Base-by-base conservation (phyloP, 2,888 invertebrate species). In the Agrotis exclamationis region DNA sequence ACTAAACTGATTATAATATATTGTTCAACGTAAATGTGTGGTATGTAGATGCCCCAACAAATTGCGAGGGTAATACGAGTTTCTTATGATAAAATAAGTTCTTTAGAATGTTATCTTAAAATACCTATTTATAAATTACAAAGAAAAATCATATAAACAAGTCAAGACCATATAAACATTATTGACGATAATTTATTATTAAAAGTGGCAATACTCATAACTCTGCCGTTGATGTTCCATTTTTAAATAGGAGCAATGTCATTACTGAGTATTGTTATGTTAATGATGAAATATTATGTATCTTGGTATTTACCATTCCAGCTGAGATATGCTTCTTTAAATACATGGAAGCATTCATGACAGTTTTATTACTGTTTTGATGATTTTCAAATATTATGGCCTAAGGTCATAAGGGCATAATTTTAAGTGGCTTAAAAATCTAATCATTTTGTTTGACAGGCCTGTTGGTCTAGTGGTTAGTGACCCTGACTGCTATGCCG, bases 211-310 rank as follows among this genome's bases (percentile, higher is more conserved):
- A 59, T 75, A 50, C 71, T 82, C 84, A 79, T 70, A 68, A 79
- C 66, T 71, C 73, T 73, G 76, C 70, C 67, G 68, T 56, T 45
- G 75, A 60, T 83, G 87, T 77, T 86, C 89, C 80, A 87, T 80
- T 87, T 89, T 85, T 76, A 16, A 84, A 66, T 80, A 67, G 57
- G 84, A 80, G 74, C 83, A 82, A 87, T 87, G 79, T 73, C 81
- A 84, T 50, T 51, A 45, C 71, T 48, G 58, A 56, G 50, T 24
- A 39, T 39, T 70, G 56, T 51, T 45, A 47, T 33, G n/a, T 60
- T 56, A 28, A 45, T 50, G 47, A 78, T 59, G 45, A 45, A 39
- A 60, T 50, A 59, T 78, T 16, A 24, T 47, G 48, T 70, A 14
- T 54, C 44, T 70, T 50, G 18, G 22, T 6, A 44, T n/a, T 11